Percentiles rank a stretch among this genome's conserved stretches.
phyloP scores from a whole-genome alignment of 1,140 invertebrate species.

The Caenorhabditis briggsae region DNA sequence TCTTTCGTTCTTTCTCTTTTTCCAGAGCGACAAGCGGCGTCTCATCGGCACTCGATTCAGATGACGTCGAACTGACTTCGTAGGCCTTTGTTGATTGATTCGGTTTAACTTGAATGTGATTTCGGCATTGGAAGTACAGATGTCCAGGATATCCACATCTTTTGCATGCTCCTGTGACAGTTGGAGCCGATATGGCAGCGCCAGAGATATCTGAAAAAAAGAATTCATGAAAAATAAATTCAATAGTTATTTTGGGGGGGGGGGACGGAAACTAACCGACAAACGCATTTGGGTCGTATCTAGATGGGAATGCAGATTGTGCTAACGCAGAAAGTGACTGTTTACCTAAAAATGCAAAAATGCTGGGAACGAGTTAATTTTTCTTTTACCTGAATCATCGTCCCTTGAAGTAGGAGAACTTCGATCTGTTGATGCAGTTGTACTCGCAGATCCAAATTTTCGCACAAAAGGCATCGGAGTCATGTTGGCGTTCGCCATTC shows the following conservation, averaged over 20 bases:
- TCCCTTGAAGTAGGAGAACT: not conserved
- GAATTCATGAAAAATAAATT: not conserved
- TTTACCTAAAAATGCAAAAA: not conserved
- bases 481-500: constrained; percentile 44
- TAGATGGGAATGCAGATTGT: constrained; percentile 46
- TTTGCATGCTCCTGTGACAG: constrained; percentile 4
- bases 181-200: constrained; percentile 3
- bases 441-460: constrained; percentile 36
- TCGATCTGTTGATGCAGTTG: not conserved
- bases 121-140: constrained; percentile 32
- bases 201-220: constrained; percentile 18
- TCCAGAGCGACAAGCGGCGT: constrained; percentile 28
- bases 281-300: constrained; percentile 36
- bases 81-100: constrained; percentile 39
- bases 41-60: constrained; percentile 41
- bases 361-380: not conserved
- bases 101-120: constrained; percentile 21
- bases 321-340: constrained; percentile 11
- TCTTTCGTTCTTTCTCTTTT: not conserved
- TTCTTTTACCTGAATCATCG: not conserved
- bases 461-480: constrained; percentile 41
- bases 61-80: constrained; percentile 52
- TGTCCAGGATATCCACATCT: constrained; percentile 24
- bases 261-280: not conserved
- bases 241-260: not conserved